Evolutionary conservation across 2,797 vertebrate species (phyloP), one percentile per base, ranked within the genome.

Genomic region (Clarias pachynema): DNA sequence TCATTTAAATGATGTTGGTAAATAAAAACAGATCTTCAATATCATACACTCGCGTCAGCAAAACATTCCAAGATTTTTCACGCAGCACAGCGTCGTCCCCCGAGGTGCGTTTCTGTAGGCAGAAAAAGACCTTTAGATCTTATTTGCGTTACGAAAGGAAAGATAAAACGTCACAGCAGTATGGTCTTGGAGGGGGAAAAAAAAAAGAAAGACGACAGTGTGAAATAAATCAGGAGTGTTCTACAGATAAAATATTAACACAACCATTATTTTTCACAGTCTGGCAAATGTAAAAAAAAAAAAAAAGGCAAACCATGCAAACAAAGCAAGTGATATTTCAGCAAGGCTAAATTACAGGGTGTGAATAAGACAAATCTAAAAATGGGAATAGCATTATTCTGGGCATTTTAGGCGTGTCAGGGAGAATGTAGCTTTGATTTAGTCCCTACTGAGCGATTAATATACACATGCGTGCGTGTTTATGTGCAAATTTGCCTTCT

Each of bases 181-280:
- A 78, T 78, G 14, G 56, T 78, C 56, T 78, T 37, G 8, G 10
- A 44, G 8, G 10, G 9, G 12, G 24, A 3, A 26, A 16, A 26
- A 53, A 40, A 69, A 22, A 0, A 44, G 20, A 6, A 20, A 31
- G 6, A 56, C 20, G 57, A 59, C n/a, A 26, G 20, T 31, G 53
- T 22, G 53, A 75, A 75, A 75, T 31, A 75, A 75, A 75, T 2
- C 16, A 12, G 49, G 53, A 75, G 8, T 29, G 5, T 75, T 29
- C 53, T 57, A 8, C 49, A 75, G 49, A 75, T 75, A 14, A 75
- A 75, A 75, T 57, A 57, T 75, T 75, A 75, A 75, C 73, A 24
- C 74, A 24, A 6, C 4, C 7, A 9, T 37, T 60, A 34, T 31
- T 59, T 60, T 31, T 75, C 18, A 14, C 53, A 75, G 73, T 20